Percentiles rank a stretch among this genome's conserved stretches.
phyloP scores from a whole-genome alignment of 2,888 invertebrate genomes.

The Drosophila meridionalis region DNA sequence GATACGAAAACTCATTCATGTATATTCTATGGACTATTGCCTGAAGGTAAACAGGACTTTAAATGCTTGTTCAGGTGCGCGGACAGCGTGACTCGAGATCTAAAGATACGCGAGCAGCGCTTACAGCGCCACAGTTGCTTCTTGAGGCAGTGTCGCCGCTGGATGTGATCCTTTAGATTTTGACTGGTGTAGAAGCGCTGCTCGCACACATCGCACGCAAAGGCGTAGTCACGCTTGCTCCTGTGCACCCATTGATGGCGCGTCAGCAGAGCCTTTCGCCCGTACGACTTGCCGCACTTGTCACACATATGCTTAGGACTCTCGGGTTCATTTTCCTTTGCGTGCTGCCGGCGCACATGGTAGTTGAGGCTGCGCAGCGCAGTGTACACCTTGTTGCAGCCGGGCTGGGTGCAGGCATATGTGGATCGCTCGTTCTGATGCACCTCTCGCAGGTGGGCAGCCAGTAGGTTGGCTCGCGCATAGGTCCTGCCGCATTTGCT shows the following conservation, averaged over 20 bases:
- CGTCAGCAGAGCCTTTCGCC: slow-evolving; percentile 54
- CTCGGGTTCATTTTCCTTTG: not conserved
- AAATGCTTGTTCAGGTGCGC: slow-evolving; percentile 68
- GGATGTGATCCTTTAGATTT: slow-evolving; percentile 68
- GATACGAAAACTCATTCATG: not conserved
- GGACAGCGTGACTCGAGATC: slow-evolving; percentile 53
- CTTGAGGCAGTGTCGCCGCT: slow-evolving; percentile 67
- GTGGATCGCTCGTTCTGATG: slow-evolving; percentile 32
- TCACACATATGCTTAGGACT: slow-evolving; percentile 62
- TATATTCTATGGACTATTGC: not conserved
- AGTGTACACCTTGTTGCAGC: slow-evolving; percentile 62
- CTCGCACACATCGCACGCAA: slow-evolving; percentile 41
- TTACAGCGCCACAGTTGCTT: slow-evolving; percentile 65
- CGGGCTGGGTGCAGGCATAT: slow-evolving; percentile 35
- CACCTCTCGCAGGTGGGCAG: slow-evolving; percentile 40
- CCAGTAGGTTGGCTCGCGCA: slow-evolving; percentile 48
- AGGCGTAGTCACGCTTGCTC: slow-evolving; percentile 33
- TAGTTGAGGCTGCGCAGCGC: slow-evolving; percentile 65
- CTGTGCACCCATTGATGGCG: slow-evolving; percentile 61
- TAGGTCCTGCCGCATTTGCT: slow-evolving; percentile 52
- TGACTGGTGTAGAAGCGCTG: slow-evolving; percentile 68
- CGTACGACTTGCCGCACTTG: slow-evolving; percentile 76
- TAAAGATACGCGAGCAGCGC: slow-evolving; percentile 72
- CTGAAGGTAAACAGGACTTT: slow-evolving; percentile 1
- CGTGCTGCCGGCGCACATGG: slow-evolving; percentile 48